Evolutionary conservation across 2,113 vertebrate genomes (phyloP), one percentile per base, ranked within the genome.

Genomic region (Anarrhichthys ocellatus): DNA sequence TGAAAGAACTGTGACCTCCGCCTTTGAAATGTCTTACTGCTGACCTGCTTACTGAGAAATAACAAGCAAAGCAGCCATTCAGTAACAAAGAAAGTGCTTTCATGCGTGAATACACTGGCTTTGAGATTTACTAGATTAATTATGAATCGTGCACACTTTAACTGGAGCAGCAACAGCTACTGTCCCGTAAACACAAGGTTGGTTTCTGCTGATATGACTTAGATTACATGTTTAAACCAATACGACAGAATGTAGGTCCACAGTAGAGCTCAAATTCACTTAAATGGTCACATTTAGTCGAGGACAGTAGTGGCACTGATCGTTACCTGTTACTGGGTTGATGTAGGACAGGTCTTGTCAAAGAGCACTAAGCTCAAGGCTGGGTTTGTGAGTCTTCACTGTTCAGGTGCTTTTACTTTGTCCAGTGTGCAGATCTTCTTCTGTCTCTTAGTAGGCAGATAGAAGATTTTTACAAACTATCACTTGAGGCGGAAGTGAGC

Each of bases 51-150:
- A 69, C 14, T 63, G 40, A 48, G 70, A 64, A 80, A 69, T 68
- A 67, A 75, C 32, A 32, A 77, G 65, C 11, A 69, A 76, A 68
- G 73, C 40, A 22, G 20, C 3, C 34, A 11, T 90, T 83, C 84
- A 68, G 46, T 78, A 84, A 78, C 78, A 81, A 80, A 79, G 54
- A 52, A 84, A 73, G 10, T 2, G 24, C n/a, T 85, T 59, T 82
- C 27, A 86, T 75, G 73, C 83, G 36, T 86, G 70, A 85, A 80
- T 86, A 68, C 72, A 59, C 54, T 62, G 22, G 62, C 72, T 89
- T 87, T 82, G 58, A 83, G 85, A 88, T 91, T 85, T 75, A 58
- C 65, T 38, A 50, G 73, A 91, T 89, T 84, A 85, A 82, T 77
- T 40, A 54, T 75, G 82, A 82, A 84, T 90, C 84, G 87, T 75